These are phyloP conservation scores for Typhlichthys eigenmanni DNA, from an alignment of 2,797 vertebrate genomes.

Conservation along the genomic window DNA sequence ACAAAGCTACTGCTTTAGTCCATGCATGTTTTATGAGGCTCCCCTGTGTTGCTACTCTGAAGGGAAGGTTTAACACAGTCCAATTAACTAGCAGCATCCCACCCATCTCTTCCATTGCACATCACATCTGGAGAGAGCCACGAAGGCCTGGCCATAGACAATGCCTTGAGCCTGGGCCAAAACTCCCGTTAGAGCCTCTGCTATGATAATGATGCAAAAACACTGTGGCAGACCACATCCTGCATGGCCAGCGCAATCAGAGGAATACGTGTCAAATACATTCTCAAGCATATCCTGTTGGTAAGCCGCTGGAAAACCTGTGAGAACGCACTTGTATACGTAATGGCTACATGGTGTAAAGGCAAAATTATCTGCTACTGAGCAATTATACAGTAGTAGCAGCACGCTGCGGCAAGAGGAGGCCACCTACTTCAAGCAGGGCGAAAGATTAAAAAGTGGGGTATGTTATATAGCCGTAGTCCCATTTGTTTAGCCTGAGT, in stretches of 20 bases:
- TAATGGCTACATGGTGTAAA: neutral
- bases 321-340: no score
- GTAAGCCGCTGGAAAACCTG: neutral
- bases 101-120: neutral
- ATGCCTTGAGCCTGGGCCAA: conserved; percentile 5
- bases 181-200: neutral
- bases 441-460: conserved; percentile 26
- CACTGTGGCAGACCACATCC: neutral
- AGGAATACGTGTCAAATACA: conserved; percentile 3
- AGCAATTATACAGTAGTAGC: neutral
- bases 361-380: neutral
- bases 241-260: conserved; percentile 2
- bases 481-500: conserved; percentile 58
- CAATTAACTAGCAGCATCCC: conserved; percentile 7
- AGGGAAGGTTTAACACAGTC: neutral
- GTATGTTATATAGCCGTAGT: conserved; percentile 29
- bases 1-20: neutral
- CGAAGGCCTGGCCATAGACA: conserved; percentile 4
- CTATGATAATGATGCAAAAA: conserved; percentile 4
- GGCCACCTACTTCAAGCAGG: conserved; percentile 37
- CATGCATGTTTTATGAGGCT: conserved; percentile 30
- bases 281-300: neutral
- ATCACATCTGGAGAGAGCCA: neutral
- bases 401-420: conserved; percentile 11
- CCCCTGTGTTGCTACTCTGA: conserved; percentile 6